These are phyloP conservation scores for Lycaon pictus DNA, from an alignment of 2,113 vertebrate genomes.

Conservation along the genomic window DNA sequence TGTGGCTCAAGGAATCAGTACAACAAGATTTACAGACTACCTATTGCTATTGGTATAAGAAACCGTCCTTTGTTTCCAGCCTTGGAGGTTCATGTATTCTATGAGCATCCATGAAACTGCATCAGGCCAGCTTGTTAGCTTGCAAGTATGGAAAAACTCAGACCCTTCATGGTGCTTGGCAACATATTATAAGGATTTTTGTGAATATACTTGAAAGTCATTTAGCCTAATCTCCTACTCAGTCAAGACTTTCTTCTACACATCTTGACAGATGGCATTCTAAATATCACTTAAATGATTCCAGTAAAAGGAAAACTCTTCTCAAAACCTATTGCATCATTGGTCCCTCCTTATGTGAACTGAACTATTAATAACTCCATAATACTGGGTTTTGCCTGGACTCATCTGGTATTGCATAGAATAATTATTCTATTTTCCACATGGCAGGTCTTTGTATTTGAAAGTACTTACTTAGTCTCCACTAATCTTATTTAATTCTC, in stretches of 20 bases:
- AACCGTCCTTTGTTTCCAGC: neutral
- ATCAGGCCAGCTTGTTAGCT: neutral
- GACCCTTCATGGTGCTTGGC: neutral
- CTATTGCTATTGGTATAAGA: neutral
- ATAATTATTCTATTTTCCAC: conserved; percentile 38
- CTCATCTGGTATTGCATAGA: neutral
- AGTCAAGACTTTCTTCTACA: conserved; percentile 44
- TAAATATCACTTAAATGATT: conserved; percentile 71
- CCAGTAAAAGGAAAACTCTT: conserved; percentile 60
- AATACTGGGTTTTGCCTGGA: neutral
- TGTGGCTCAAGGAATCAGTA: neutral
- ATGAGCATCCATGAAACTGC: neutral
- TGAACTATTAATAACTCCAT: conserved; percentile 40
- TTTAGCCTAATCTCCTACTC: conserved; percentile 57
- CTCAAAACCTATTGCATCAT: neutral
- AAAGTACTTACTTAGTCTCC: neutral
- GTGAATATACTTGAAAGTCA: conserved; percentile 45
- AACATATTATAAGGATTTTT: conserved; percentile 42
- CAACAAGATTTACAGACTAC: neutral
- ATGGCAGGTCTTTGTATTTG: neutral
- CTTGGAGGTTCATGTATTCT: neutral
- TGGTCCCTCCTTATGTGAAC: neutral
- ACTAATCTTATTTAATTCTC: conserved; percentile 33
- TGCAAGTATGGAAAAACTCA: neutral
- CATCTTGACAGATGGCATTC: conserved; percentile 64